Conservation (phyloP, 2,888 invertebrate genomes). For the Mystacides longicornis region DNA sequence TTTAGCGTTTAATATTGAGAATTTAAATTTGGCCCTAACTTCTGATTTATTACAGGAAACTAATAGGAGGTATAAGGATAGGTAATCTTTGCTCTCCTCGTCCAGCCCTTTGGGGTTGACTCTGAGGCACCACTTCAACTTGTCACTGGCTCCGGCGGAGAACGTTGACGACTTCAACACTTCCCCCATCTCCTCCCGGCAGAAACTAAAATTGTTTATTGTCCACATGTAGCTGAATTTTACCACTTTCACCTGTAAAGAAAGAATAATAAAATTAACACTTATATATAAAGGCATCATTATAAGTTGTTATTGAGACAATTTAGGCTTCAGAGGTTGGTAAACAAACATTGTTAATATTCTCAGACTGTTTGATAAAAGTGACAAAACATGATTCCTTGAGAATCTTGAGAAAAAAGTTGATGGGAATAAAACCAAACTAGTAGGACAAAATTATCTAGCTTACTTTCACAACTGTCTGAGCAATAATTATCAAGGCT, state of each 20-base stretch:
- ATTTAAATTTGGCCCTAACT: slow-evolving; percentile 99
- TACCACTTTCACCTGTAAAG: slow-evolving; percentile 95
- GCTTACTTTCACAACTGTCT: too few species aligned
- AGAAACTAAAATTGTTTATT: slow-evolving; percentile 99
- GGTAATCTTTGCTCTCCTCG: slow-evolving; percentile 99
- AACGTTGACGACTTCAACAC: slow-evolving; percentile 99
- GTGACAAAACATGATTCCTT: too few species aligned
- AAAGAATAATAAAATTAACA: slow-evolving; percentile 28
- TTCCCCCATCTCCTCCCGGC: slow-evolving; percentile 99
- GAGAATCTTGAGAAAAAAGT: too few species aligned
- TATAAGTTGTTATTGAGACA: too few species aligned
- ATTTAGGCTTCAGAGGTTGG: too few species aligned
- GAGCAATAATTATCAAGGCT: too few species aligned
- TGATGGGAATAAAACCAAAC: too few species aligned
- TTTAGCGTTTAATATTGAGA: slow-evolving; percentile 99
- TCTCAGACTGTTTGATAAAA: too few species aligned
- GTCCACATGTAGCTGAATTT: slow-evolving; percentile 99
- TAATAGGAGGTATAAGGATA: slow-evolving; percentile 96
- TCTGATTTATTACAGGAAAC: slow-evolving; percentile 99
- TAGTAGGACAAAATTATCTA: too few species aligned
- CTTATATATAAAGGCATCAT: too few species aligned
- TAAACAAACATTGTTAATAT: too few species aligned
- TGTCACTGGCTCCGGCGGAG: slow-evolving; percentile 98
- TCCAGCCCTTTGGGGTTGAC: slow-evolving; percentile 99
- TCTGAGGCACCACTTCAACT: slow-evolving; percentile 99